Evolutionary conservation across 2,113 vertebrate species (phyloP).

Genomic region (Geococcyx californianus): DNA sequence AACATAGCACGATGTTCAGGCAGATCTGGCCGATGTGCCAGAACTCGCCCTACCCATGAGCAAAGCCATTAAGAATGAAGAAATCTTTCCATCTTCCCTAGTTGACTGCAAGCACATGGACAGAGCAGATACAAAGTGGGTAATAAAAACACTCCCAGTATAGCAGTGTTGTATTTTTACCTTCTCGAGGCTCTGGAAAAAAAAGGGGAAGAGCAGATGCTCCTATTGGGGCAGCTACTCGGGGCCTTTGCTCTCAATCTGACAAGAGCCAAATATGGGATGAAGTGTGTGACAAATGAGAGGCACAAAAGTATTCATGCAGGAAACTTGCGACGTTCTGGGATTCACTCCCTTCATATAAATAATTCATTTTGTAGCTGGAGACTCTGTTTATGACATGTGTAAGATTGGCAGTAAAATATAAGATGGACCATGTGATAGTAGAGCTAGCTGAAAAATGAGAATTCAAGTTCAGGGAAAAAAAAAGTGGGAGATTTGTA

Average conservation of each 20-base stretch:
- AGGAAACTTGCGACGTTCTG: slow-evolving; percentile 51
- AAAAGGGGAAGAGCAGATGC: neutral
- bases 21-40: neutral
- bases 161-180: neutral
- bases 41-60: neutral
- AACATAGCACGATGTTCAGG: neutral
- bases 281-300: slow-evolving; percentile 60
- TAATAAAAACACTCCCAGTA: neutral
- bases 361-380: slow-evolving; percentile 62
- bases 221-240: neutral
- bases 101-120: neutral
- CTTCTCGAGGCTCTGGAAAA: neutral
- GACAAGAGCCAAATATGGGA: slow-evolving; percentile 53
- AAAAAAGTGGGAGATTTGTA: neutral
- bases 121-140: neutral
- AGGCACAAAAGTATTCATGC: slow-evolving; percentile 65
- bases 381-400: slow-evolving; percentile 52
- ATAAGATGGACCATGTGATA: neutral
- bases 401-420: slow-evolving; percentile 53
- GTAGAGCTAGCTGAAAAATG: neutral
- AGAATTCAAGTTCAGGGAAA: neutral
- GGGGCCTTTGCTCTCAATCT: slow-evolving; percentile 7
- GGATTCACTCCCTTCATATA: slow-evolving; percentile 59
- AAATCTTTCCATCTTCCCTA: neutral
- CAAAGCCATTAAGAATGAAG: slow-evolving; percentile 1